Evolutionary conservation across 2,113 vertebrate genomes (phyloP).

Genomic region (Salvelinus namaycush): DNA sequence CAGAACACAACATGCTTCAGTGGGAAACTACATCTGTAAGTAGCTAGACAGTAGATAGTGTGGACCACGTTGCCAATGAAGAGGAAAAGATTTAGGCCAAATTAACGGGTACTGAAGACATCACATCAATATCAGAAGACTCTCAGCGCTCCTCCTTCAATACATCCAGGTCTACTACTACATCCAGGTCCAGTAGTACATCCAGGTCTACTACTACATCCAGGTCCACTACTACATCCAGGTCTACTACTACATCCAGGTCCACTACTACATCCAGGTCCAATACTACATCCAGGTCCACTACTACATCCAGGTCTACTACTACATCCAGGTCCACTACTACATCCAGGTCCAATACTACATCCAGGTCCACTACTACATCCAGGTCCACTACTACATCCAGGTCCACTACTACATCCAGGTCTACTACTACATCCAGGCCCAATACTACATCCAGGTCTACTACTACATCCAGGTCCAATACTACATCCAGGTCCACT

Average conservation of each 20-base stretch:
- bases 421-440: too few species aligned
- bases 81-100: constrained; percentile 83
- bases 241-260: constrained; percentile 61
- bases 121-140: background rate
- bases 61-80: constrained; percentile 83
- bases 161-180: constrained; percentile 19
- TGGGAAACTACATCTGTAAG: constrained; percentile 84
- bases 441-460: too few species aligned
- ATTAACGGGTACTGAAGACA: constrained; percentile 78
- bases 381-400: too few species aligned
- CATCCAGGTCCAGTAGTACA: constrained; percentile 64
- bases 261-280: constrained; percentile 87
- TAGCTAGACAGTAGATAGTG: constrained; percentile 83
- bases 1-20: constrained; percentile 81
- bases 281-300: constrained; percentile 65
- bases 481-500: too few species aligned
- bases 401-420: too few species aligned
- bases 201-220: too few species aligned
- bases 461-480: too few species aligned
- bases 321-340: constrained; percentile 78
- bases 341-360: background rate
- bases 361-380: too few species aligned
- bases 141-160: background rate
- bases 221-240: constrained; percentile 57
- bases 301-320: constrained; percentile 60